These are phyloP conservation scores for Drosophila affinis DNA, from an alignment of 2,888 invertebrate species.

Conservation along the genomic window DNA sequence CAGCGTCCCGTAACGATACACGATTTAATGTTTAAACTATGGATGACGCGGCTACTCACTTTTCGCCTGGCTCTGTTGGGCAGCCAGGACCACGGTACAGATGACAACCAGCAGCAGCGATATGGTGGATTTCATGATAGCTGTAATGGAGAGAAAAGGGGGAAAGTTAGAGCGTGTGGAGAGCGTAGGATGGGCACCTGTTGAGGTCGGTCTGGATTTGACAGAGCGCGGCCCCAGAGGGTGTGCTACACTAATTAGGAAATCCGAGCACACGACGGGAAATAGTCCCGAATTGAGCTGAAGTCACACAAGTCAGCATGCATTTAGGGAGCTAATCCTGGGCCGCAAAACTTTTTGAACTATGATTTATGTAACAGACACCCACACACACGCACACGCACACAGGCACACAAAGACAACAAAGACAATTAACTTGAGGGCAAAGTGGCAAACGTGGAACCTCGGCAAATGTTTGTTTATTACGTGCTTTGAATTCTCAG, in stretches of 20 bases:
- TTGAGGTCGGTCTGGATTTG: constrained; percentile 45
- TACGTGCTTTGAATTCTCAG: constrained; percentile 68
- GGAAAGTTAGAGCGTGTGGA: constrained; percentile 8
- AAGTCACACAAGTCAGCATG: constrained; percentile 50
- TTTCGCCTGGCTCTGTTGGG: constrained; percentile 82
- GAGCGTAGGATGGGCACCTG: constrained; percentile 52
- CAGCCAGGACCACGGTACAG: constrained; percentile 82
- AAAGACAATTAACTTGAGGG: constrained; percentile 54
- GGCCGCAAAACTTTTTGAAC: constrained; percentile 70
- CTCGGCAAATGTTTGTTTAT: constrained; percentile 61
- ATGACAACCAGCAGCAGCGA: constrained; percentile 81
- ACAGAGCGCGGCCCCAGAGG: constrained; percentile 55
- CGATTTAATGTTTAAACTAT: constrained; percentile 9
- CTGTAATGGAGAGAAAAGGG: constrained; percentile 51
- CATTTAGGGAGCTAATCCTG: constrained; percentile 69
- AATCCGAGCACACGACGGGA: constrained; percentile 49
- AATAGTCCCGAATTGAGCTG: background rate
- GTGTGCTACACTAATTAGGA: constrained; percentile 64
- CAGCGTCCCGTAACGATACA: constrained; percentile 10
- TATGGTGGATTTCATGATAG: constrained; percentile 82
- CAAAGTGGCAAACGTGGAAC: constrained; percentile 53
- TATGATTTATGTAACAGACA: constrained; percentile 67
- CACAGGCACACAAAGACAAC: background rate
- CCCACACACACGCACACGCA: background rate
- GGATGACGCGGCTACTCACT: constrained; percentile 74